These are phyloP conservation scores for Centropus unirufus DNA, from an alignment of 2,113 vertebrate genomes.

Conservation along the genomic window DNA sequence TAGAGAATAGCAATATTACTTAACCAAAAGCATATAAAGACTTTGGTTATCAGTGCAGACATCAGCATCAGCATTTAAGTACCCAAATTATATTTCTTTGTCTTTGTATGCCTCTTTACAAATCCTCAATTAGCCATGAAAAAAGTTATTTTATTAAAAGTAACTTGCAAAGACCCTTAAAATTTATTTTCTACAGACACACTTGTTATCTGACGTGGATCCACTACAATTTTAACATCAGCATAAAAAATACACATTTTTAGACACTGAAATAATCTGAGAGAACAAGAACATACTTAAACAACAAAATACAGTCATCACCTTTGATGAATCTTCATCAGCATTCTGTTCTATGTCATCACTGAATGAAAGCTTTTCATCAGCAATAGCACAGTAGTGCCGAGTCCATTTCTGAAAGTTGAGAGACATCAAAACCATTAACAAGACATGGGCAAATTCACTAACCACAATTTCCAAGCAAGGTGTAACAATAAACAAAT, in stretches of 20 bases:
- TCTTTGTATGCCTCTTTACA: background rate
- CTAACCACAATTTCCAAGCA: background rate
- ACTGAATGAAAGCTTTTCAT: slow-evolving; percentile 92
- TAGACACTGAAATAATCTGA: background rate
- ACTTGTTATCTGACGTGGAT: background rate
- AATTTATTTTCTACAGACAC: background rate
- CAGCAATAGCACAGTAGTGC: slow-evolving; percentile 92
- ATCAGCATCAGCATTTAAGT: background rate
- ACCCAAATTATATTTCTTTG: background rate
- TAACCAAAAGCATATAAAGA: background rate
- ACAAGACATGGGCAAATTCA: background rate
- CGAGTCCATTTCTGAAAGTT: slow-evolving; percentile 88
- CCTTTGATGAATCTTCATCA: slow-evolving; percentile 78
- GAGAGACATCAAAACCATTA: background rate
- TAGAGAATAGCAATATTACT: background rate
- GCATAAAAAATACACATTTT: background rate
- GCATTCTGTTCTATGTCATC: slow-evolving; percentile 86
- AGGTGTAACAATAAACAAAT: background rate
- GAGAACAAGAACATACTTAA: background rate
- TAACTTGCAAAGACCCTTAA: background rate
- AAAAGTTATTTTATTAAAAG: background rate
- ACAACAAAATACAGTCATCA: background rate
- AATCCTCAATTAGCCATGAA: background rate
- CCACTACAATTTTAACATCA: background rate
- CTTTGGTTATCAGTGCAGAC: background rate